Evolutionary conservation across 2,797 vertebrate species (phyloP).

Genomic region (Tamandua tetradactyla): DNA sequence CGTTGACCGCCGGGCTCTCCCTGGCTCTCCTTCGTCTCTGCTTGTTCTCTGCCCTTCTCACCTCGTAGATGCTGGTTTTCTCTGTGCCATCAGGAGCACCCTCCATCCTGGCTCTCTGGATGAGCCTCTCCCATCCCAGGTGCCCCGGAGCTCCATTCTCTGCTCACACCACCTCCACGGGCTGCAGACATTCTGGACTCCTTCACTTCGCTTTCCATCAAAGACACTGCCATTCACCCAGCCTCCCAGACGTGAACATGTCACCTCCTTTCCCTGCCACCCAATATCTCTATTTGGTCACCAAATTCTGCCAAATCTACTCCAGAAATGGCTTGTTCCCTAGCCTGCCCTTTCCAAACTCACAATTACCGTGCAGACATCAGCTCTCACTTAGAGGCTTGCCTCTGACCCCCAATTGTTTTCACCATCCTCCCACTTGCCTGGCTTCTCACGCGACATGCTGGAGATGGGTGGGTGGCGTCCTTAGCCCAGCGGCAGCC

Average conservation of each 20-base stretch:
- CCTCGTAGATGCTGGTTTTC: neutral
- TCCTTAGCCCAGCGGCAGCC: too few species aligned
- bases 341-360: neutral
- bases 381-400: accelerated
- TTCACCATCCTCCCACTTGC: too few species aligned
- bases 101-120: neutral
- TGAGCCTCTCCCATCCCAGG: accelerated
- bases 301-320: neutral
- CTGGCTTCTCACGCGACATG: too few species aligned
- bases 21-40: accelerated
- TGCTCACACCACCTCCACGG: too few species aligned
- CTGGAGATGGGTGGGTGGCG: accelerated
- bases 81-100: accelerated
- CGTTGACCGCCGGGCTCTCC: accelerated
- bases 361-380: accelerated
- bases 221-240: neutral
- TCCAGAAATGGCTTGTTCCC: neutral
- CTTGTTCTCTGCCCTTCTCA: accelerated
- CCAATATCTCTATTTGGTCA: neutral
- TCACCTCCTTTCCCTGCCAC: neutral
- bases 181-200: accelerated
- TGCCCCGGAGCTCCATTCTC: too few species aligned
- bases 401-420: accelerated
- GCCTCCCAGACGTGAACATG: neutral
- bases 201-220: neutral